These are phyloP conservation scores for Eustalomyia histrio DNA, from an alignment of 2,888 invertebrate genomes.

Conservation along the genomic window DNA sequence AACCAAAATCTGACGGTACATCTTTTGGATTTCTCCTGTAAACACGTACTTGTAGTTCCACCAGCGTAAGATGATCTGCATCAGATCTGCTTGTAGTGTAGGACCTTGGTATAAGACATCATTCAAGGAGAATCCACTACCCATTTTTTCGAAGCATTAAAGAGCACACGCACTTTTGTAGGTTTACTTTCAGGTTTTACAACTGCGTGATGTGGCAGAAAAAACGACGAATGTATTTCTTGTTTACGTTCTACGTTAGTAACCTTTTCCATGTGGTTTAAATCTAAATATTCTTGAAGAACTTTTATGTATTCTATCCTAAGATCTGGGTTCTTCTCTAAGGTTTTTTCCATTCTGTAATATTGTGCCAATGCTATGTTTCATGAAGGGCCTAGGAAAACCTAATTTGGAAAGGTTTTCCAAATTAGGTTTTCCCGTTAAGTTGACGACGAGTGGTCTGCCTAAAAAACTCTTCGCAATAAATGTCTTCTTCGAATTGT, in stretches of 20 bases:
- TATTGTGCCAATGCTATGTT: slow-evolving; percentile 8
- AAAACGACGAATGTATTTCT: background rate
- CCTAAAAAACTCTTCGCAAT: too few species aligned
- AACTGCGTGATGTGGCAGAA: slow-evolving; percentile 21
- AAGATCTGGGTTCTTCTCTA: background rate
- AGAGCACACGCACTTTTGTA: slow-evolving; percentile 10
- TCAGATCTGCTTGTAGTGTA: background rate
- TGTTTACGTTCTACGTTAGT: background rate
- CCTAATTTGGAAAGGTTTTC: background rate
- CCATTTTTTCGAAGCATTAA: slow-evolving; percentile 2
- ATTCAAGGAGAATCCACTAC: too few species aligned
- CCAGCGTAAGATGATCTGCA: too few species aligned
- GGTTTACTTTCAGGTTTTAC: slow-evolving; percentile 7
- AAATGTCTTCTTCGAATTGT: too few species aligned
- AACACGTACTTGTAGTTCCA: too few species aligned
- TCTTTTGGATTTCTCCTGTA: too few species aligned
- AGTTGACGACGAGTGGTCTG: too few species aligned
- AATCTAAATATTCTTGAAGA: background rate
- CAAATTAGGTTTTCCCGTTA: too few species aligned
- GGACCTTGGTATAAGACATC: too few species aligned
- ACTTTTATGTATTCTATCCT: slow-evolving; percentile 1
- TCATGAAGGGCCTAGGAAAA: slow-evolving; percentile 7
- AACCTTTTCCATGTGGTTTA: slow-evolving; percentile 23
- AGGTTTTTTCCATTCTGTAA: background rate
- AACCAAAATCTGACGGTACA: too few species aligned